These are phyloP conservation scores for Sphecodes monilicornis DNA, from an alignment of 2,888 invertebrate species.

Conservation along the genomic window DNA sequence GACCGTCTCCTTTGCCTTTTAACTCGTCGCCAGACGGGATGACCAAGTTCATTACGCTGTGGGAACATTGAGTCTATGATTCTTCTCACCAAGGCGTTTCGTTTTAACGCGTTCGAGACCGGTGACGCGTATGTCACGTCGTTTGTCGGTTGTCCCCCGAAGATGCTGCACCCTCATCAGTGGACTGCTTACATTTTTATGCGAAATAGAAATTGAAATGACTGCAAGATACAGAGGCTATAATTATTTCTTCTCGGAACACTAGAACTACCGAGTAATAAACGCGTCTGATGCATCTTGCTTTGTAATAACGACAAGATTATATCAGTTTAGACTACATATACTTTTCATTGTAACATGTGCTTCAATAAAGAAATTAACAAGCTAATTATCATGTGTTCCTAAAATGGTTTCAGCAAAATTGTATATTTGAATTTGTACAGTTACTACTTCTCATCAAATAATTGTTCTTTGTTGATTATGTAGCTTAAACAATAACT, in stretches of 20 bases:
- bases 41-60: constrained; percentile 62
- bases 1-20: constrained; percentile 44
- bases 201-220: background rate
- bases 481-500: too few species aligned
- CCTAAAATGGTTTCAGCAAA: too few species aligned
- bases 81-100: background rate
- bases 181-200: background rate
- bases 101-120: background rate
- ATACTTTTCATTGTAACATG: too few species aligned
- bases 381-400: too few species aligned
- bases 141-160: background rate
- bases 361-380: too few species aligned
- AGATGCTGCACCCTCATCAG: background rate
- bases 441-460: too few species aligned
- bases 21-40: constrained; percentile 59
- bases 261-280: too few species aligned
- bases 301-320: background rate
- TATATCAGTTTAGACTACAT: too few species aligned
- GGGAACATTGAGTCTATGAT: background rate
- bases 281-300: too few species aligned
- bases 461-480: too few species aligned
- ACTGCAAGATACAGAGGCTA: background rate
- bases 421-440: too few species aligned
- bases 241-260: too few species aligned
- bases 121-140: background rate